Evolutionary conservation across 2,113 vertebrate species (phyloP), one percentile per base, ranked within the genome.

Genomic region (Fregata magnificens): DNA sequence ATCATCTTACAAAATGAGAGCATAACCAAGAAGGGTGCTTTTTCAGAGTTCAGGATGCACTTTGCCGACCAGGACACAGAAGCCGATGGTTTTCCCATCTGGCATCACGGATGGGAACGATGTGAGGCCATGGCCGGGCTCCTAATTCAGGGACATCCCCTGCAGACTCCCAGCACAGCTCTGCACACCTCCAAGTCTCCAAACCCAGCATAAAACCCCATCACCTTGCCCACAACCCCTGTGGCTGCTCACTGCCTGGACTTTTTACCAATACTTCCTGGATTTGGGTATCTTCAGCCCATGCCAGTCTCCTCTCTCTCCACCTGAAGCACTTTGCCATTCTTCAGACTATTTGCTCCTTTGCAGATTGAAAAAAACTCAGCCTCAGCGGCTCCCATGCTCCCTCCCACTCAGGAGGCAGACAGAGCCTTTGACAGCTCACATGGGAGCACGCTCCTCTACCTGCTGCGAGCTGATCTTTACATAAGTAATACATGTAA

Each of bases 401-500:
- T 92, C 90, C 90, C 92, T 96, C 95, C 94, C 91, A 82, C 93
- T 38, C 88, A 40, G 4, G 74, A 90, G 53, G 78, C 82, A 80
- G 86, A 34, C 1, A 1, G 47, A 92, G 77, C 88, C 91, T 86
- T 8, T 96, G 94, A 97, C 95, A 97, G 96, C 96, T 95, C 96
- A 95, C 96, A 95, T 79, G 94, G 95, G 94, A 97, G 56, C 94
- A 90, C 29, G 1, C 47, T 93, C 79, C 90, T 44, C 80, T 89
- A 79, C 90, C 88, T 38, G 88, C 95, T 86, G 47, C 7, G 5
- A 88, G 86, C 88, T 84, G 56, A 97, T 91, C 96, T 97, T 95
- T 82, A 85, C 74, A 69, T 74, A 80, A 96, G 85, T 59, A 94
- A 90, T 62, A 10, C 84, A 92, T 89, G 88, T 22, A 85, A 95